phyloP scores from a whole-genome alignment of 2,888 invertebrate genomes.

The Apamea crenata region DNA sequence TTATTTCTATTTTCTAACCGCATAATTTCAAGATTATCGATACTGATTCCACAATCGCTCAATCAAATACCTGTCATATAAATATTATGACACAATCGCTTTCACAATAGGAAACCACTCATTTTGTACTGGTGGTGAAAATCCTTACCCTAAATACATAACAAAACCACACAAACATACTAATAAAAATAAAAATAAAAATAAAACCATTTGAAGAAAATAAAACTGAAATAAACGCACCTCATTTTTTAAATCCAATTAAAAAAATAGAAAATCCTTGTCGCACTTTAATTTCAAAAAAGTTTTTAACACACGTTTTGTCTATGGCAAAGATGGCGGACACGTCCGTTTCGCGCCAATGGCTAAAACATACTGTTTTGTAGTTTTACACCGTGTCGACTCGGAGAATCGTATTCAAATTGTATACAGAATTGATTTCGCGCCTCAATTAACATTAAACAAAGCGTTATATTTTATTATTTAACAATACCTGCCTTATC shows the following conservation, averaged over 20 bases:
- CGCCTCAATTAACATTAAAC: constrained; percentile 36
- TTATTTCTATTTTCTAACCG: neutral
- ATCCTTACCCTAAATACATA: constrained; percentile 49
- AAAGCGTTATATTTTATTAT: constrained; percentile 8
- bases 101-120: neutral
- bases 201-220: neutral
- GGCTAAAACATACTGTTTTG: constrained; percentile 34
- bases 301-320: constrained; percentile 11
- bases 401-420: constrained; percentile 8
- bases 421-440: constrained; percentile 18
- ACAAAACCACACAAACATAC: constrained; percentile 7
- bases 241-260: neutral
- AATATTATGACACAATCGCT: neutral
- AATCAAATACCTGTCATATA: neutral
- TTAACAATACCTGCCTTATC: constrained; percentile 14
- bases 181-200: neutral
- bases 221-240: constrained; percentile 22
- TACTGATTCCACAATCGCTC: neutral
- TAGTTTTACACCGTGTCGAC: constrained; percentile 1
- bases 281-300: constrained; percentile 26
- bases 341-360: constrained; percentile 58
- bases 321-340: constrained; percentile 47
- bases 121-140: neutral
- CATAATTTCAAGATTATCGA: neutral
- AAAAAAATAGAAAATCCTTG: neutral